These are phyloP conservation scores for Fragum fragum DNA, from an alignment of 2,888 invertebrate species.

Conservation along the genomic window DNA sequence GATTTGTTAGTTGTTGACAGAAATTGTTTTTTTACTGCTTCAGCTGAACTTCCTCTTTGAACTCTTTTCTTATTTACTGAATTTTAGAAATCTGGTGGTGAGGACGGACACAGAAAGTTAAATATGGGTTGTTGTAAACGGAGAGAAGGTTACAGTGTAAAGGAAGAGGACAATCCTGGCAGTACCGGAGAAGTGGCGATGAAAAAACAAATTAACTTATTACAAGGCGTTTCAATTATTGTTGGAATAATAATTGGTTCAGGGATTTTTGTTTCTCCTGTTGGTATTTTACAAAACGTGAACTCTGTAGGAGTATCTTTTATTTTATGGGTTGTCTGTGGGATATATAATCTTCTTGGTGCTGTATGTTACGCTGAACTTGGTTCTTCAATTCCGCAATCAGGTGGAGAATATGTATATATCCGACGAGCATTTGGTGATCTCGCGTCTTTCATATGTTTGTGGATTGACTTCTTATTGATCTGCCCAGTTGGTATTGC, in stretches of 20 bases:
- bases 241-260: slow-evolving; percentile 97
- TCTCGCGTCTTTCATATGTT: slow-evolving; percentile 83
- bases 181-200: slow-evolving; percentile 88
- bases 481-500: slow-evolving; percentile 85
- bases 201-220: slow-evolving; percentile 94
- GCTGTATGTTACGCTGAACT: slow-evolving; percentile 96
- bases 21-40: too few relatives aligned
- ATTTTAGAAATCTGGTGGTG: too few relatives aligned
- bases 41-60: too few relatives aligned
- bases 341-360: slow-evolving; percentile 92
- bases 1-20: too few relatives aligned
- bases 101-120: not conserved
- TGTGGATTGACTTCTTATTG: slow-evolving; percentile 85
- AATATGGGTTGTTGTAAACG: slow-evolving; percentile 47
- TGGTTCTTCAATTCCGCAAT: slow-evolving; percentile 94
- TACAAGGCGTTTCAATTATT: slow-evolving; percentile 97
- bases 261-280: slow-evolving; percentile 98
- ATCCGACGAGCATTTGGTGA: slow-evolving; percentile 85
- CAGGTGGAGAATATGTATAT: slow-evolving; percentile 88
- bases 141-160: slow-evolving; percentile 35
- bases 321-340: slow-evolving; percentile 96
- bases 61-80: too few relatives aligned
- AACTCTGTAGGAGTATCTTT: slow-evolving; percentile 92
- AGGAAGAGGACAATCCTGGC: slow-evolving; percentile 26
- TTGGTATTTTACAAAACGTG: slow-evolving; percentile 94